Evolutionary conservation across 2,888 invertebrate species (phyloP).

Genomic region (Latrodectus hesperus): DNA sequence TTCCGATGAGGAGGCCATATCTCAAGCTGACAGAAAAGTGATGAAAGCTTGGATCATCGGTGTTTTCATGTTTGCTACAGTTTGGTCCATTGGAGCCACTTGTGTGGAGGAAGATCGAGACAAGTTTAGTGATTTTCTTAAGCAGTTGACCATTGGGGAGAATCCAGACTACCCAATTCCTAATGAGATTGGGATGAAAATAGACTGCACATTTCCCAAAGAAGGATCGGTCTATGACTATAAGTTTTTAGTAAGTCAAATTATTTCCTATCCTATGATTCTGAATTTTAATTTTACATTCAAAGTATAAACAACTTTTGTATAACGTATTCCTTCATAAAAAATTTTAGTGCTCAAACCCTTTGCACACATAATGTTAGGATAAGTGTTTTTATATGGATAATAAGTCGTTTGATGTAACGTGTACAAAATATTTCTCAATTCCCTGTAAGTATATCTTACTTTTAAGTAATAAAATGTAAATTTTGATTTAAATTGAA

Average conservation of each 20-base stretch:
- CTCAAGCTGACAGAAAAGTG: constrained; percentile 79
- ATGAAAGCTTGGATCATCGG: constrained; percentile 77
- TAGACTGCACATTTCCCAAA: constrained; percentile 83
- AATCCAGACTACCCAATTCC: constrained; percentile 78
- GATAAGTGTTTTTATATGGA: too few species aligned
- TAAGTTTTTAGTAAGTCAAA: constrained; percentile 79
- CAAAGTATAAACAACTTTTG: too few species aligned
- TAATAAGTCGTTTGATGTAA: too few species aligned
- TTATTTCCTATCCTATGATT: too few species aligned
- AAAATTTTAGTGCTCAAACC: too few species aligned
- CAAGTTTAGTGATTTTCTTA: constrained; percentile 85
- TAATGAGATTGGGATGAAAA: constrained; percentile 80
- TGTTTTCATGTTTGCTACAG: constrained; percentile 82
- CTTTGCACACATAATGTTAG: too few species aligned
- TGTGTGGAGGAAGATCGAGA: constrained; percentile 83
- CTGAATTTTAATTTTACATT: too few species aligned
- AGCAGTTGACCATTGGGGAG: constrained; percentile 76
- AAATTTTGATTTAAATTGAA: too few species aligned
- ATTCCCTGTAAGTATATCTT: too few species aligned
- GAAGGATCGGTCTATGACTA: constrained; percentile 89
- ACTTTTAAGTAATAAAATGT: too few species aligned
- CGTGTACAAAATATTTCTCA: too few species aligned
- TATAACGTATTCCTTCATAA: too few species aligned
- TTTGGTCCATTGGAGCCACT: constrained; percentile 91
- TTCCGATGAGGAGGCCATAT: constrained; percentile 79